Evolutionary conservation across 2,797 vertebrate species (phyloP).

Genomic region (Neoniphon sammara): DNA sequence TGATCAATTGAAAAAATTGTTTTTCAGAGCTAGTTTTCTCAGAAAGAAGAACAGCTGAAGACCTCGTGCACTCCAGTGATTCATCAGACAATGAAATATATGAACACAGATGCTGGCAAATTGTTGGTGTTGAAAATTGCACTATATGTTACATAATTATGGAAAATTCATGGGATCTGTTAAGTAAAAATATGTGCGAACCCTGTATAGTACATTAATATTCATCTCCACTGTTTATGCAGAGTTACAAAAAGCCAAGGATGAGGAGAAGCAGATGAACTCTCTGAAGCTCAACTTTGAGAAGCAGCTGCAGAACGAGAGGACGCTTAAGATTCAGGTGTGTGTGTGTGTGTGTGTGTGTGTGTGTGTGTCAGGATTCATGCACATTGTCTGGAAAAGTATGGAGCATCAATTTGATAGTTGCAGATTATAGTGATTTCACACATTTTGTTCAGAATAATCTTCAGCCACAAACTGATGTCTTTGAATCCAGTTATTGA

Average conservation of each 20-base stretch:
- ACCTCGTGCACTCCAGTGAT: not conserved
- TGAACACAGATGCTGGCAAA: not conserved
- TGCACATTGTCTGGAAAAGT: conserved; percentile 52
- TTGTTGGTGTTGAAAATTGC: not conserved
- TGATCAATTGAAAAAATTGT: too few species aligned
- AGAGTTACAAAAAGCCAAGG: conserved; percentile 88
- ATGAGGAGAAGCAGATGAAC: conserved; percentile 84
- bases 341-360: too few species aligned
- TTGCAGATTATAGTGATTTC: conserved; percentile 17
- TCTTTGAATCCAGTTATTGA: too few species aligned
- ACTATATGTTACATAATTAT: conserved; percentile 15
- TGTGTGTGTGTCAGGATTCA: conserved; percentile 47
- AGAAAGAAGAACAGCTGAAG: too few species aligned
- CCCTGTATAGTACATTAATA: conserved; percentile 10
- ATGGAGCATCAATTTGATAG: not conserved
- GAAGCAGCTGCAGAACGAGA: conserved; percentile 90
- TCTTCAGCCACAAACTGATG: conserved; percentile 41
- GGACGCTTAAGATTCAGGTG: conserved; percentile 96
- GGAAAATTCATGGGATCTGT: not conserved
- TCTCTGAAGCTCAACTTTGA: conserved; percentile 87
- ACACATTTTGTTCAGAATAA: conserved; percentile 47
- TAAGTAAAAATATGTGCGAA: not conserved
- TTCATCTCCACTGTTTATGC: conserved; percentile 41
- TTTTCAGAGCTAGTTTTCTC: too few species aligned
- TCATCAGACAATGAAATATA: not conserved